Evolutionary conservation across 2,888 invertebrate species (phyloP).

Genomic region (Xylocampa areola): DNA sequence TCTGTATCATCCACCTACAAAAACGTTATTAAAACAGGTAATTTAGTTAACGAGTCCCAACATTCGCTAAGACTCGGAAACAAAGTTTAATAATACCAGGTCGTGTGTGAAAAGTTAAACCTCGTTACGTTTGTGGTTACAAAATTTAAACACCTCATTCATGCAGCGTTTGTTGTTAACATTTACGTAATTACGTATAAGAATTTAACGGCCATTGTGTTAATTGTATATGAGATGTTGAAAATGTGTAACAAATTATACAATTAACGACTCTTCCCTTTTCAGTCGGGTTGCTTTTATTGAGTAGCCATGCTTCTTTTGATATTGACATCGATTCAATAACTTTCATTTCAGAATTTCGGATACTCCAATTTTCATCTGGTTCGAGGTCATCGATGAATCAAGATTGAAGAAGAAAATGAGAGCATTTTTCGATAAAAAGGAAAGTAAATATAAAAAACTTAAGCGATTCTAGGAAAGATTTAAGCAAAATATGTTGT

Average conservation of each 20-base stretch:
- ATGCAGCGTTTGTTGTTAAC: slow-evolving; percentile 67
- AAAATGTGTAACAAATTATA: slow-evolving; percentile 62
- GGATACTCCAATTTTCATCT: slow-evolving; percentile 38
- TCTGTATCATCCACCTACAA: slow-evolving; percentile 38
- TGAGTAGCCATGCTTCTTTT: slow-evolving; percentile 16
- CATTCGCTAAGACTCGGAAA: slow-evolving; percentile 66
- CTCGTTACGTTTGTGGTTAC: slow-evolving; percentile 66
- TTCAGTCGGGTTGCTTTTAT: slow-evolving; percentile 22
- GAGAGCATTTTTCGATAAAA: slow-evolving; percentile 22
- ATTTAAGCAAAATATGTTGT: slow-evolving; percentile 21
- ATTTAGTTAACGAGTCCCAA: slow-evolving; percentile 30
- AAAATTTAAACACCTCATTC: slow-evolving; percentile 80
- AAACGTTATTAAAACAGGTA: slow-evolving; percentile 44
- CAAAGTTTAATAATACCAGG: slow-evolving; percentile 63
- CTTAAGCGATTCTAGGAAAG: slow-evolving; percentile 24
- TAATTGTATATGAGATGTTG: slow-evolving; percentile 73
- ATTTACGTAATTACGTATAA: slow-evolving; percentile 76
- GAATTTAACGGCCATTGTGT: slow-evolving; percentile 77
- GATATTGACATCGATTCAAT: slow-evolving; percentile 37
- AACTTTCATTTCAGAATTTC: slow-evolving; percentile 47
- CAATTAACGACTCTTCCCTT: slow-evolving; percentile 49
- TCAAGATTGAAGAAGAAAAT: slow-evolving; percentile 43
- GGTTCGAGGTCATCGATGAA: slow-evolving; percentile 30
- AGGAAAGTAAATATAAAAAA: slow-evolving; percentile 6
- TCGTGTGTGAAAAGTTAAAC: slow-evolving; percentile 71